These are phyloP conservation scores for Drosophila neotestacea DNA, from an alignment of 2,888 invertebrate genomes.

Conservation along the genomic window DNA sequence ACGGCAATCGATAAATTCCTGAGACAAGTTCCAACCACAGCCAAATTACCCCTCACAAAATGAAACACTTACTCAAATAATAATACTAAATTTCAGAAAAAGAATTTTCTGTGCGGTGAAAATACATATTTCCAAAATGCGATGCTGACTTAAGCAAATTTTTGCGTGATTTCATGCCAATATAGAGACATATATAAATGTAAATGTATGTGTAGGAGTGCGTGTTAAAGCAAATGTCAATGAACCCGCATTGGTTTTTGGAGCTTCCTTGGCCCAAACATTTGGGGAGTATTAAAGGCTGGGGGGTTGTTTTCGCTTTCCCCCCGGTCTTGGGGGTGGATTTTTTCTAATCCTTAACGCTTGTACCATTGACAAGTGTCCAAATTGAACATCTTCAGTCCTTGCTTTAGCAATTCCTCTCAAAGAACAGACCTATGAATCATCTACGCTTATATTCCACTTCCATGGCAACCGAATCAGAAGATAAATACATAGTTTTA, in stretches of 20 bases:
- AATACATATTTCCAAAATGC: constrained; percentile 9
- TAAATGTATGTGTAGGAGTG: constrained; percentile 11
- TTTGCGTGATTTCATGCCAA: constrained; percentile 41
- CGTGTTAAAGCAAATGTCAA: constrained; percentile 49
- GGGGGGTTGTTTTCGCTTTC: constrained; percentile 6
- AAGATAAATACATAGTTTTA: constrained; percentile 8
- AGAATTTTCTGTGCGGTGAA: background rate
- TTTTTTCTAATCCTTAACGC: constrained; percentile 19
- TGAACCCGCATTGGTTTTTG: constrained; percentile 52
- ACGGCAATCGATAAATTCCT: constrained; percentile 67
- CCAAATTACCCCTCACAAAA: constrained; percentile 1
- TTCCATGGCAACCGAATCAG: background rate
- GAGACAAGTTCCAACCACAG: constrained; percentile 41
- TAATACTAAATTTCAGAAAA: constrained; percentile 18
- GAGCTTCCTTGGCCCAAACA: constrained; percentile 2
- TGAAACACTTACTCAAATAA: constrained; percentile 32
- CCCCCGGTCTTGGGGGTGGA: constrained; percentile 6
- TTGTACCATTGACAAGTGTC: constrained; percentile 35
- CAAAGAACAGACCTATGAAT: constrained; percentile 3
- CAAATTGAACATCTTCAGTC: constrained; percentile 23
- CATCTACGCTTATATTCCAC: constrained; percentile 16
- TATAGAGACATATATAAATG: constrained; percentile 10
- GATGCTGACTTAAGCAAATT: constrained; percentile 57
- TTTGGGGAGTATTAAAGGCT: constrained; percentile 5
- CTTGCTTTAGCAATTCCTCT: constrained; percentile 1